Conservation (phyloP, 2,113 vertebrate species). For the Nipponia nippon region DNA sequence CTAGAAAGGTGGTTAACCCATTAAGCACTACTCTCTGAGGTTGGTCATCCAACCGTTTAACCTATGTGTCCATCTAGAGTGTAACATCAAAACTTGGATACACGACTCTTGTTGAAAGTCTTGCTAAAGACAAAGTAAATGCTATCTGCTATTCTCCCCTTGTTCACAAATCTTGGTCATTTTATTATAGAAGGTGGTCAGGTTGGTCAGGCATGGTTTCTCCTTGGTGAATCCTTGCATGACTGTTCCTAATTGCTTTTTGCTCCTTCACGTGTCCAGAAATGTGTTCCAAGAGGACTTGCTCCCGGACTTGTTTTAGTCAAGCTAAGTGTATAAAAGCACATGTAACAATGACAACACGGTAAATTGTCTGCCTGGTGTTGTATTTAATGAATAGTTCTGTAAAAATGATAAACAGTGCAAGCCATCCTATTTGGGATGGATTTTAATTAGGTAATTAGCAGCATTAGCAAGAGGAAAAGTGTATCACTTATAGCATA, state of each 20-base stretch:
- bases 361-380: constrained; percentile 29
- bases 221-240: background rate
- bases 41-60: background rate
- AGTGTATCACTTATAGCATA: fast-evolving
- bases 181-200: background rate
- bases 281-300: background rate
- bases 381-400: constrained; percentile 14
- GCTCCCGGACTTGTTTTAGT: background rate
- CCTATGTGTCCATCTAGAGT: fast-evolving
- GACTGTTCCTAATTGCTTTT: background rate
- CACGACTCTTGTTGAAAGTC: background rate
- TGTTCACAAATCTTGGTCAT: background rate
- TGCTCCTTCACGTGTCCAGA: background rate
- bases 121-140: background rate
- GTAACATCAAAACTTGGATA: background rate
- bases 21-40: background rate
- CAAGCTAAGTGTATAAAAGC: background rate
- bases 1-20: background rate
- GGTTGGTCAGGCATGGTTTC: background rate
- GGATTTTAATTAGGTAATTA: background rate
- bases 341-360: background rate
- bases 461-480: background rate
- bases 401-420: background rate
- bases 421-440: background rate
- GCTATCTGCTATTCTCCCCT: background rate